Evolutionary conservation across 1,140 invertebrate species (phyloP), one percentile per base, ranked within the genome.

Genomic region (Cydia amplana): DNA sequence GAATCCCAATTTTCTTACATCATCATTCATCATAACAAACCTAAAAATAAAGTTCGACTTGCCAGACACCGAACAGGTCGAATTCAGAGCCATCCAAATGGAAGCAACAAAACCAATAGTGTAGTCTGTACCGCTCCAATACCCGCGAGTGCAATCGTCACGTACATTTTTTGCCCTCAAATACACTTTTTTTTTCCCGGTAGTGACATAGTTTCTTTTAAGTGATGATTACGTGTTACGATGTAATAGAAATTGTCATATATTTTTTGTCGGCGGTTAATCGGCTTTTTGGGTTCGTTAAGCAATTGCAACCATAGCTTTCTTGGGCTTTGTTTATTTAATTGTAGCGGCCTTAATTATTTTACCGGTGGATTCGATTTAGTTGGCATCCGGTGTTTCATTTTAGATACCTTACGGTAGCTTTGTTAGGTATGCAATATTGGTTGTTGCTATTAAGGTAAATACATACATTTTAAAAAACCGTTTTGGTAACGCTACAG

Each of bases 201-300:
- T 85, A 74, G 82, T 88, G 88, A 83, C 88, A 87, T 83, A 88
- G 80, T 89, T 89, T 85, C 79, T 75, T 80, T 77, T 78, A 77
- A 84, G 83, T 80, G 80, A 82, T 84, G 77, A 83, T 90, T 89
- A 87, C 86, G 82, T 85, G 77, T 85, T 65, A 74, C 84, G 84
- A 84, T 85, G 84, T 83, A 88, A 88, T 85, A 79, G 73, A 81
- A 82, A 81, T 74, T 70, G 40, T 78, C 43, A 75, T 77, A 74
- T 23, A 72, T 55, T 78, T 82, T 78, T 77, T 77, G 65, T 70
- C 40, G 73, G 55, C 18, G 64, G 36, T 32, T 75, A 20, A 70
- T 43, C 36, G 36, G 32, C 65, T 70, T 32, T 32, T 70, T 70
- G 28, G 32, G 65, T 32, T 70, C 65, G 46, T 73, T 73, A 49